phyloP scores from a whole-genome alignment of 2,113 vertebrate species.

The Mystacornis crossleyi region DNA sequence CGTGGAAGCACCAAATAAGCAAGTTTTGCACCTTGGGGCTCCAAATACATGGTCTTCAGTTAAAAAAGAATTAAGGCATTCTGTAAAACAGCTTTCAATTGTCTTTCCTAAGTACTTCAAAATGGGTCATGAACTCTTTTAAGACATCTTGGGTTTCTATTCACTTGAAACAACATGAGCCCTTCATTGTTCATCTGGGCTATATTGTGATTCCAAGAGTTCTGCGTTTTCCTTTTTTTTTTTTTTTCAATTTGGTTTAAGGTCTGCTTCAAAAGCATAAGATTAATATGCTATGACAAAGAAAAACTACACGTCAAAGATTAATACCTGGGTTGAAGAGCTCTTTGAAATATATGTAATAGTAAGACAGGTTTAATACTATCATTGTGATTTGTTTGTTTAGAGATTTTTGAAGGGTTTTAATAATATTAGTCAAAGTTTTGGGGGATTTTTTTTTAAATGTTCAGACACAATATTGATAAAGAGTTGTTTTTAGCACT shows the following conservation, averaged over 20 bases:
- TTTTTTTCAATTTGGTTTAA: background rate
- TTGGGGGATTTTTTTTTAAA: background rate
- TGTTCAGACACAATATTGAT: background rate
- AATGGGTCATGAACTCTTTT: background rate
- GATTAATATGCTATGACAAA: background rate
- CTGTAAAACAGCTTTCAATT: background rate
- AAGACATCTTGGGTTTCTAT: background rate
- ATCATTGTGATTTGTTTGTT: background rate
- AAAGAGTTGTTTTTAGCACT: background rate
- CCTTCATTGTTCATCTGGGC: background rate
- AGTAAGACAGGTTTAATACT: background rate
- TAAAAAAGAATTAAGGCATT: background rate
- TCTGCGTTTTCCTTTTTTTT: background rate
- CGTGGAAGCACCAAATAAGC: background rate
- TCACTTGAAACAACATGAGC: rapidly evolving
- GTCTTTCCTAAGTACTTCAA: background rate
- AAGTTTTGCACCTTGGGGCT: background rate
- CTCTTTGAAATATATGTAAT: background rate
- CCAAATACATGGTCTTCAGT: background rate
- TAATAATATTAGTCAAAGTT: background rate
- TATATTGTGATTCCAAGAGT: background rate
- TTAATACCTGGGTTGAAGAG: background rate
- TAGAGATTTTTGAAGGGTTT: background rate
- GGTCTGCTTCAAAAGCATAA: background rate
- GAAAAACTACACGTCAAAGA: background rate